phyloP scores from a whole-genome alignment of 2,113 vertebrate genomes.

The Monopterus albus region DNA sequence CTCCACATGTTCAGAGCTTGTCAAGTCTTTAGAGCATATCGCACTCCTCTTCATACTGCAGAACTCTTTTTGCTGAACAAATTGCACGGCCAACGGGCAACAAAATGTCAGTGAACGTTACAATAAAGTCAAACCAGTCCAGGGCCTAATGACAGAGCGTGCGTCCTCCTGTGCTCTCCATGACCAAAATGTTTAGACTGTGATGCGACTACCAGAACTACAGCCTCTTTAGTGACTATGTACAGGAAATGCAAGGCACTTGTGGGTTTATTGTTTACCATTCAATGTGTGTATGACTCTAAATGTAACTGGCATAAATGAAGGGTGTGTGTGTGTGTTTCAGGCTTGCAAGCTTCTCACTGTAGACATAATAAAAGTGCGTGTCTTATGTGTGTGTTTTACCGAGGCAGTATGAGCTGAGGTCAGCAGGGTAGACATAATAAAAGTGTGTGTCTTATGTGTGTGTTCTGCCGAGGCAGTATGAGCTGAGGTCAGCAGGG shows the following conservation, averaged over 20 bases:
- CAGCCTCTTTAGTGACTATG: constrained; percentile 15
- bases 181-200: constrained; percentile 39
- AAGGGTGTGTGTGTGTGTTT: constrained; percentile 39
- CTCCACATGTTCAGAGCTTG: too few species aligned
- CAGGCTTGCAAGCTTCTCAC: constrained; percentile 9
- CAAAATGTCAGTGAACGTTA: not conserved
- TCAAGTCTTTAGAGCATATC: too few species aligned
- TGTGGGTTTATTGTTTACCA: constrained; percentile 33
- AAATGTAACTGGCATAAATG: constrained; percentile 37
- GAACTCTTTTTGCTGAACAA: too few species aligned
- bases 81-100: not conserved
- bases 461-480: constrained; percentile 4
- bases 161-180: constrained; percentile 13
- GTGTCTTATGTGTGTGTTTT: not conserved
- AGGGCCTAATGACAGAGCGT: constrained; percentile 5
- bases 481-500: constrained; percentile 60
- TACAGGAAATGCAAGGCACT: constrained; percentile 32
- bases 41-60: too few species aligned
- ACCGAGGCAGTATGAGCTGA: constrained; percentile 16
- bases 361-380: not conserved
- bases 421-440: constrained; percentile 56
- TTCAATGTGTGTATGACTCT: constrained; percentile 15
- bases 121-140: not conserved
- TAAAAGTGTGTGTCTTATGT: not conserved
- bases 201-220: constrained; percentile 23